Evolutionary conservation across 2,888 invertebrate genomes (phyloP).

Genomic region (Lepidocyrtoides sp.): DNA sequence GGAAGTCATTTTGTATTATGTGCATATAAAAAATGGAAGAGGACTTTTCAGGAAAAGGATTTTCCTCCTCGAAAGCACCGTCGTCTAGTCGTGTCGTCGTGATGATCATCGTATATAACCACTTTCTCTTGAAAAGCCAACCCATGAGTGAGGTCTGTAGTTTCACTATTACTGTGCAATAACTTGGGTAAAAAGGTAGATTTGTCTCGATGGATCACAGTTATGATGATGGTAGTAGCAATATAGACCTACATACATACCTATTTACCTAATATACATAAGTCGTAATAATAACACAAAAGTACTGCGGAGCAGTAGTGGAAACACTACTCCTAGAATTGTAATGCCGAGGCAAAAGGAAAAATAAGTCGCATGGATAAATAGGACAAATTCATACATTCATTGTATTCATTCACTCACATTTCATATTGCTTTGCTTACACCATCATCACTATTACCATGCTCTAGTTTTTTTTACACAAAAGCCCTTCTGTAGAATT

Average conservation of each 20-base stretch:
- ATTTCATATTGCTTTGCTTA: conserved; percentile 48
- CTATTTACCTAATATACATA: no score
- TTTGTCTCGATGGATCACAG: conserved; percentile 76
- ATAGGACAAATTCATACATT: conserved; percentile 65
- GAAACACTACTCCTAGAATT: not conserved
- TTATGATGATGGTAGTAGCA: conserved; percentile 63
- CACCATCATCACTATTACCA: conserved; percentile 3
- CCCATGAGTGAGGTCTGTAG: conserved; percentile 62
- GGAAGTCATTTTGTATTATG: conserved; percentile 74
- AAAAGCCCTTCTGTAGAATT: conserved; percentile 8
- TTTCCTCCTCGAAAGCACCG: conserved; percentile 4
- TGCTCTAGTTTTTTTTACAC: conserved; percentile 1
- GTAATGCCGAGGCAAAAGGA: no score
- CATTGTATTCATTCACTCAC: conserved; percentile 44
- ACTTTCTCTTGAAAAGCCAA: conserved; percentile 27
- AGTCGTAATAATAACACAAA: not conserved
- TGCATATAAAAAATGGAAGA: conserved; percentile 61
- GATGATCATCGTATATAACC: conserved; percentile 35
- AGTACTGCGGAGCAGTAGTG: not conserved
- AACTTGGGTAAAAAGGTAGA: conserved; percentile 71
- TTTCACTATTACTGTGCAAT: conserved; percentile 58
- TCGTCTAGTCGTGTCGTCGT: conserved; percentile 6
- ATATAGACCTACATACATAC: not conserved
- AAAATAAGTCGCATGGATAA: conserved; percentile 35
- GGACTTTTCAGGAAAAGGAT: conserved; percentile 38